phyloP scores from a whole-genome alignment of 2,113 vertebrate genomes.

The Leptosomus discolor region DNA sequence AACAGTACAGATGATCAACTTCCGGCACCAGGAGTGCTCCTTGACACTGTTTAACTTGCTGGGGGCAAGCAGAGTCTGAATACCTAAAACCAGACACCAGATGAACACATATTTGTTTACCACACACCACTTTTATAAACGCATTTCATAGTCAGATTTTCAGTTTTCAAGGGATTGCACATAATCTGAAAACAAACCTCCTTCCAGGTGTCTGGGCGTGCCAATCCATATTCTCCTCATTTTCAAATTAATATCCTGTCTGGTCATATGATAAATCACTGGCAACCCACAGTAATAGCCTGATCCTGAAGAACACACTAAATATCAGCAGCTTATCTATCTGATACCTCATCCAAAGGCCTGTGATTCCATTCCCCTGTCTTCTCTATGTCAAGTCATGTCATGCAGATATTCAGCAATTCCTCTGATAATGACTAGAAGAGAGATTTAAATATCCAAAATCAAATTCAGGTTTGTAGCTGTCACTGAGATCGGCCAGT shows the following conservation, averaged over 20 bases:
- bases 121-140: neutral
- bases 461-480: neutral
- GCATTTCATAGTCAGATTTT: neutral
- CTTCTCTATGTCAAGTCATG: neutral
- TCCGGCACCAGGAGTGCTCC: neutral
- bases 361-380: neutral
- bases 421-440: neutral
- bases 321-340: neutral
- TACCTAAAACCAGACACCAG: neutral
- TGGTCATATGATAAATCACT: neutral
- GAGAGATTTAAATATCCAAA: neutral
- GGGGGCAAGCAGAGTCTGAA: neutral
- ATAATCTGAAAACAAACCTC: neutral
- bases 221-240: neutral
- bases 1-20: neutral
- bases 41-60: neutral
- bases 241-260: neutral
- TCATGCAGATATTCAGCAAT: neutral
- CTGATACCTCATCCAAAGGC: neutral
- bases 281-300: neutral
- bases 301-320: neutral
- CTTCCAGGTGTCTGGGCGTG: neutral
- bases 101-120: neutral
- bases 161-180: neutral
- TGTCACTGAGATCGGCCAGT: neutral